Evolutionary conservation across 2,888 invertebrate genomes (phyloP).

Genomic region (Ethmia dodecea): DNA sequence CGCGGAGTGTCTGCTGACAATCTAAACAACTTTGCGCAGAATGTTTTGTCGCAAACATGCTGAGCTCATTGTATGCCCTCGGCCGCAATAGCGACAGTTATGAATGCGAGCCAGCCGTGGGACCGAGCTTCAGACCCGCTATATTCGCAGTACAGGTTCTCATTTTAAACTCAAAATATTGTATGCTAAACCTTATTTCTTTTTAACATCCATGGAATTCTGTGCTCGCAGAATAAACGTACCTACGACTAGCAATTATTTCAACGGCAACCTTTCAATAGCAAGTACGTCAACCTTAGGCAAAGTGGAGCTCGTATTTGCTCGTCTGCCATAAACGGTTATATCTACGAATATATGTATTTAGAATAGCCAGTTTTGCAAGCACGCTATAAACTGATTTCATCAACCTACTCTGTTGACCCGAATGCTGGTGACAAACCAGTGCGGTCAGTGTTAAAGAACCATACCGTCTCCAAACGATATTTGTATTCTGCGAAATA

Average conservation of each 20-base stretch:
- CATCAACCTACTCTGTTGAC: slow-evolving; percentile 21
- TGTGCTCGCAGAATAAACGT: too few species aligned
- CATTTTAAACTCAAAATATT: too few species aligned
- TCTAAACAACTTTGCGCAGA: too few species aligned
- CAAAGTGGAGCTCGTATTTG: background rate
- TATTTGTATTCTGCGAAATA: too few species aligned
- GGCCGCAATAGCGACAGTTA: slow-evolving; percentile 29
- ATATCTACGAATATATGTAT: slow-evolving; percentile 16
- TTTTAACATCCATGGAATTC: too few species aligned
- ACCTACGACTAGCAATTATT: too few species aligned
- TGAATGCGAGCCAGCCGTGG: slow-evolving; percentile 27
- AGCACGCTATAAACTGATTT: slow-evolving; percentile 23
- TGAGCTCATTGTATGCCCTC: slow-evolving; percentile 13
- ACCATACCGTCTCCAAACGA: too few species aligned
- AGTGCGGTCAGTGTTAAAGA: background rate
- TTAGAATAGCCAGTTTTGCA: slow-evolving; percentile 19
- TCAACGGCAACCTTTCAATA: too few species aligned
- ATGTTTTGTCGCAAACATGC: slow-evolving; percentile 9
- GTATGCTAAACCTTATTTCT: too few species aligned
- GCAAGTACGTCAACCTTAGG: too few species aligned
- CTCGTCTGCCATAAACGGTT: slow-evolving; percentile 4
- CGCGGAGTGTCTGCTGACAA: too few species aligned
- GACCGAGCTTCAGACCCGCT: slow-evolving; percentile 24
- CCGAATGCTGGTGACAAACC: slow-evolving; percentile 12
- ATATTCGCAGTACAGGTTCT: slow-evolving; percentile 2